These are phyloP conservation scores for Polyommatus icarus DNA, from an alignment of 2,888 invertebrate genomes.

Conservation along the genomic window DNA sequence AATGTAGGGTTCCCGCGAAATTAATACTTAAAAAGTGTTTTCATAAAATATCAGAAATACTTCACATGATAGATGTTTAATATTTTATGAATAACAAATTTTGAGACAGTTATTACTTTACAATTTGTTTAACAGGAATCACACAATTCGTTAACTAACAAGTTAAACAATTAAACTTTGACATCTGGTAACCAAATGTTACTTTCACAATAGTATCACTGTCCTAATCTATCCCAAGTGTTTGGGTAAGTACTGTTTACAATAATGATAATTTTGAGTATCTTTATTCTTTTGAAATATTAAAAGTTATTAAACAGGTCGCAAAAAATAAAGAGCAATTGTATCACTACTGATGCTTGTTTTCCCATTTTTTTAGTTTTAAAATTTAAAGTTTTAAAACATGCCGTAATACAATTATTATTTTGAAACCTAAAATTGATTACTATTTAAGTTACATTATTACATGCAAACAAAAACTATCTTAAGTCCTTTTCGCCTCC, in stretches of 20 bases:
- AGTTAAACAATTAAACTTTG: neutral
- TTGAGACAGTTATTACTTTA: neutral
- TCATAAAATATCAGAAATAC: neutral
- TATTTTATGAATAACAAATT: neutral
- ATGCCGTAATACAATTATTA: no score
- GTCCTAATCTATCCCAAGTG: neutral
- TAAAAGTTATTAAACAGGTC: neutral
- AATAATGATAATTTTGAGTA: neutral
- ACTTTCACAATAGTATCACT: neutral
- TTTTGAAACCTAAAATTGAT: no score
- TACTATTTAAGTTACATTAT: no score
- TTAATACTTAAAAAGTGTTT: neutral
- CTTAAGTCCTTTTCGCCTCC: no score
- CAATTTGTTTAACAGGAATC: neutral
- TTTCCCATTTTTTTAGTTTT: no score
- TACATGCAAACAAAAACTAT: no score
- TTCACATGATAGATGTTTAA: neutral
- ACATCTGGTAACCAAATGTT: constrained; percentile 10
- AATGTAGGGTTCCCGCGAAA: no score
- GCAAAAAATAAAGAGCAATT: neutral
- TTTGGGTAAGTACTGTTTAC: neutral
- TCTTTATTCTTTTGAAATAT: neutral
- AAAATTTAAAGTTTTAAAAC: no score
- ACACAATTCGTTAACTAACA: neutral
- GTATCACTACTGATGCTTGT: no score